Percentiles rank a stretch among this genome's conserved stretches.
phyloP scores from a whole-genome alignment of 2,113 vertebrate species.

The Laterallus jamaicensis region DNA sequence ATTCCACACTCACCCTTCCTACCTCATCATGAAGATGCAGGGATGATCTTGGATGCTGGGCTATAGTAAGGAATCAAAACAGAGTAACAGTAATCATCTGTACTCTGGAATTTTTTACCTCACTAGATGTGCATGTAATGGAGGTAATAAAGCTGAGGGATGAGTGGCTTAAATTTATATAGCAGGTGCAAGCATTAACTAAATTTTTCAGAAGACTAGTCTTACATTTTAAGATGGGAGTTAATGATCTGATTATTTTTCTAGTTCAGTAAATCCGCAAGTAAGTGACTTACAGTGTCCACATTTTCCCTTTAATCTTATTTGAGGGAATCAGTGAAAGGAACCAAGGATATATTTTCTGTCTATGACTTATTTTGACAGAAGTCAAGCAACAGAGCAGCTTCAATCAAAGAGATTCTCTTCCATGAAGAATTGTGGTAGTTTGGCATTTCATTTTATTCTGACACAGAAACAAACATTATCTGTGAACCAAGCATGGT shows the following conservation, averaged over 20 bases:
- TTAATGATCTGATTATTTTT: background rate
- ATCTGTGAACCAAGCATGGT: background rate
- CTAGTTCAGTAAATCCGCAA: background rate
- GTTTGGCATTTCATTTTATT: background rate
- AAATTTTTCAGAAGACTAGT: conserved; percentile 12
- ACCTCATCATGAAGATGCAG: background rate
- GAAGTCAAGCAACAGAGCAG: background rate
- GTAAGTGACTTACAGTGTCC: background rate
- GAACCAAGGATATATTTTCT: background rate
- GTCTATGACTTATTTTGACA: background rate
- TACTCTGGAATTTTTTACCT: background rate
- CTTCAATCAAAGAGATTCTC: background rate
- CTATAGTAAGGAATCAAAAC: background rate
- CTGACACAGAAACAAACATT: background rate
- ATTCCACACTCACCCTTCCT: background rate
- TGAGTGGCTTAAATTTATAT: background rate
- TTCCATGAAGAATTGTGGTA: background rate
- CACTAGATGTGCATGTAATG: background rate
- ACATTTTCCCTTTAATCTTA: background rate
- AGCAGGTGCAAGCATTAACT: background rate
- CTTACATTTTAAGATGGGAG: background rate
- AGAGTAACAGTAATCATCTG: background rate
- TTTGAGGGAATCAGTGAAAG: background rate
- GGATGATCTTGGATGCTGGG: background rate
- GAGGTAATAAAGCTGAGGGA: background rate